These are phyloP conservation scores for Phrynocephalus vlangalii DNA, from an alignment of 2,797 vertebrate species.

Conservation along the genomic window DNA sequence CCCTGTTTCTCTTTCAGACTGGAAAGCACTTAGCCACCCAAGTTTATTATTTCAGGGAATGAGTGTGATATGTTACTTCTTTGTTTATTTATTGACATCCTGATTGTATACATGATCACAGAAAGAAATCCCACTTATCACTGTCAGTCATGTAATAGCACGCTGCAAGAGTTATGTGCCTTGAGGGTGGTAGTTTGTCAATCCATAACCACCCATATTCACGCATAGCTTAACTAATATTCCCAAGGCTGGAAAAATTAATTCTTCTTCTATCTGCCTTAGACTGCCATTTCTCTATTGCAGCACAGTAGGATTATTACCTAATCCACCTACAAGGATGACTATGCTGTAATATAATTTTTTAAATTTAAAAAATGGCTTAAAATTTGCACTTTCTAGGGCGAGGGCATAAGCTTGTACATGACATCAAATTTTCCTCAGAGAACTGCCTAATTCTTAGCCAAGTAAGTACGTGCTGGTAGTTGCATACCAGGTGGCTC, in stretches of 20 bases:
- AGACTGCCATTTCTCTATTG: not conserved
- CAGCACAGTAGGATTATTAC: not conserved
- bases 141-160: not conserved
- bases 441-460: not conserved
- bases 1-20: not conserved
- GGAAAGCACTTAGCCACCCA: not conserved
- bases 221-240: not conserved
- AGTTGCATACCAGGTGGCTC: too few species aligned
- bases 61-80: not conserved
- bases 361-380: not conserved
- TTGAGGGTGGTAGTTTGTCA: not conserved
- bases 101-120: not conserved
- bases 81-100: not conserved
- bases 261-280: not conserved
- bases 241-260: not conserved
- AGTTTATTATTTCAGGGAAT: not conserved
- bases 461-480: not conserved
- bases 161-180: not conserved
- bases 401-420: not conserved
- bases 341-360: not conserved
- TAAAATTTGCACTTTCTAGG: not conserved
- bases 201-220: not conserved
- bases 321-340: not conserved
- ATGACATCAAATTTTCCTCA: not conserved
- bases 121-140: not conserved